phyloP scores from a whole-genome alignment of 1,140 invertebrate genomes.

The Caenorhabditis remanei region DNA sequence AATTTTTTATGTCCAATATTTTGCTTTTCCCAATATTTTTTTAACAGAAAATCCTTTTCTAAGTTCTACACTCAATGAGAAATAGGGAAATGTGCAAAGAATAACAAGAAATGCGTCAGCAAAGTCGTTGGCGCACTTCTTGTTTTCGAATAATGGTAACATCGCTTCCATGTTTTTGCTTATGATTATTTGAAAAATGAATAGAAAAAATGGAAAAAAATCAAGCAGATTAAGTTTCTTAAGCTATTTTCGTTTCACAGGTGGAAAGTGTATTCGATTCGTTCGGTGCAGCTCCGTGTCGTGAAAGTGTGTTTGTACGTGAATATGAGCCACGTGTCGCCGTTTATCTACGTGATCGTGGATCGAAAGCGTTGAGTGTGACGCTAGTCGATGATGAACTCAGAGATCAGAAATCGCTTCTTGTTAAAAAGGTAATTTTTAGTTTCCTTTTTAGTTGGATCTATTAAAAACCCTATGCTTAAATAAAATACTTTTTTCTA shows the following conservation, averaged over 20 bases:
- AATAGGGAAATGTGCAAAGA: not conserved
- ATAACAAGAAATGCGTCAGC: not conserved
- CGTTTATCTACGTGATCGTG: conserved; percentile 44
- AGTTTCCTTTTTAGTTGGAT: not conserved
- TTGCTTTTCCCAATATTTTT: no score
- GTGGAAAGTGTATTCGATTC: conserved; percentile 49
- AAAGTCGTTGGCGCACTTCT: not conserved
- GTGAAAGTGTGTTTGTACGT: conserved; percentile 38
- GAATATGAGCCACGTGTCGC: conserved; percentile 44
- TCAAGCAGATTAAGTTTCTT: not conserved
- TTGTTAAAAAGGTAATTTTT: conserved; percentile 13
- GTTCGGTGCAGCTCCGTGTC: conserved; percentile 38
- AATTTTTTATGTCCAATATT: no score
- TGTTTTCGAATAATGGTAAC: not conserved
- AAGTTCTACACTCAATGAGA: no score
- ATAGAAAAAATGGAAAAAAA: no score
- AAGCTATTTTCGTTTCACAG: not conserved
- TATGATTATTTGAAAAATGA: not conserved
- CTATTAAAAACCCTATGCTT: not conserved
- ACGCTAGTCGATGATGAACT: conserved; percentile 26
- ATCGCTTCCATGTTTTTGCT: no score
- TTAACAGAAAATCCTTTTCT: no score
- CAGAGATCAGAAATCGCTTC: conserved; percentile 39
- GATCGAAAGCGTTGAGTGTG: conserved; percentile 39
- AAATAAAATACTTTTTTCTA: not conserved